Evolutionary conservation across 2,888 invertebrate species (phyloP), one percentile per base, ranked within the genome.

Genomic region (Clivina fossor): DNA sequence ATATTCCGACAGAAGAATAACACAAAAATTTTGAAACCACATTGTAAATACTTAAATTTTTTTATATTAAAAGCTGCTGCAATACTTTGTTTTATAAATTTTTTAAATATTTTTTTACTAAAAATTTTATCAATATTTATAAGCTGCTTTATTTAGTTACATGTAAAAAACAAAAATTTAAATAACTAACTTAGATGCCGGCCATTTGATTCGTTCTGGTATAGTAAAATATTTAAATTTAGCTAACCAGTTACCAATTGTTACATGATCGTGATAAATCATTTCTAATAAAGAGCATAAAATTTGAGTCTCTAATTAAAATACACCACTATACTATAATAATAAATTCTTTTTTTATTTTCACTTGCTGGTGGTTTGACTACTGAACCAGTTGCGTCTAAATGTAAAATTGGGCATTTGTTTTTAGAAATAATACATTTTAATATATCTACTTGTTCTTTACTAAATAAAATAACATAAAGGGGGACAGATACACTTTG

Each of bases 401-500:
- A 7, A 41, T 41, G 41, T 13, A 41, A 4, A 13, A 41, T 22
- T 11, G 26, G 5, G 22, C 20, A 20, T 4, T 20, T 9, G 19
- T 20, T 15, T 18, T 47, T 47, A 3, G 9, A 33, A n/a, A 11
- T 3, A 19, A n/a, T 11, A 11, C 11, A 18, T 33, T 47, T 32
- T 20, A 47, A 20, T 15, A 33, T 47, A 7, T 33, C 13, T 33
- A 46, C 9, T 18, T 46, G 30, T 30, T 46, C 46, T 15, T 8
- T 30, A 46, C 46, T 46, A 13, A 11, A 46, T n/a, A 46, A 30
- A 4, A 30, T 9, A 15, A 46, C 32, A 30, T 28, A 18, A 18
- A 46, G n/a, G 7, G 46, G 46, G n/a, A 30, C 46, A n/a, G 18
- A 11, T 18, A 46, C 46, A 30, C 9, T 8, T 19, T 47, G 47